phyloP scores from a whole-genome alignment of 2,888 invertebrate genomes.

The Lasioglossum lativentre region DNA sequence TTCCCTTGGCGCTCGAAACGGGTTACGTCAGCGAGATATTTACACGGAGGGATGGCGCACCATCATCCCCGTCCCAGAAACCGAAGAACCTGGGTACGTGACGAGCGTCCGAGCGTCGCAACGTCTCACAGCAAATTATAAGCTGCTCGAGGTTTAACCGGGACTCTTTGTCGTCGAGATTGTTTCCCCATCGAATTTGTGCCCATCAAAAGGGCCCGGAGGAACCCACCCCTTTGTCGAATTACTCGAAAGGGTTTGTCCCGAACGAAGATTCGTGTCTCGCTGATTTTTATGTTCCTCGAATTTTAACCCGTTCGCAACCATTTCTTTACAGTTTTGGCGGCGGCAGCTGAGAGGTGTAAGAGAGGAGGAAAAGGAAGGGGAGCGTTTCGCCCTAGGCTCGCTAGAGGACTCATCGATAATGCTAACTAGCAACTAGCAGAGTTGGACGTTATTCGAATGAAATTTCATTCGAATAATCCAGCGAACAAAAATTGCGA shows the following conservation, averaged over 20 bases:
- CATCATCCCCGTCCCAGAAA: background rate
- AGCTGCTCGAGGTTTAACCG: slow-evolving; percentile 7
- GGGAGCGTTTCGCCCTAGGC: no score
- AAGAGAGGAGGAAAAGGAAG: no score
- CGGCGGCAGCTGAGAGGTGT: no score
- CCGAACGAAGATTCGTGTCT: background rate
- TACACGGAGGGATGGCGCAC: slow-evolving; percentile 7
- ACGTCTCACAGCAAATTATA: background rate
- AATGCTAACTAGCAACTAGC: no score
- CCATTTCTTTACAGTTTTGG: no score
- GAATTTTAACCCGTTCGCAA: background rate
- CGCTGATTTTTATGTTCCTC: background rate
- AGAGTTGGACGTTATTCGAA: no score
- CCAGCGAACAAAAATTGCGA: no score
- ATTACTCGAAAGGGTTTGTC: background rate
- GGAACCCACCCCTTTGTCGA: background rate
- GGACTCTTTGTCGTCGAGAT: background rate
- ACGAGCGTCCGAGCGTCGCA: slow-evolving; percentile 2
- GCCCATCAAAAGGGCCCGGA: background rate
- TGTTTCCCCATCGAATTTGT: background rate
- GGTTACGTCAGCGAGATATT: slow-evolving; percentile 48
- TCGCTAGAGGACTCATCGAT: no score
- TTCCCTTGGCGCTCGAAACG: slow-evolving; percentile 1
- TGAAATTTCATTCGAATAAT: no score
- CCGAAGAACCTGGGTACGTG: background rate